Base-by-base conservation (phyloP, 2,888 invertebrate species). In the Quadriops clusia region DNA sequence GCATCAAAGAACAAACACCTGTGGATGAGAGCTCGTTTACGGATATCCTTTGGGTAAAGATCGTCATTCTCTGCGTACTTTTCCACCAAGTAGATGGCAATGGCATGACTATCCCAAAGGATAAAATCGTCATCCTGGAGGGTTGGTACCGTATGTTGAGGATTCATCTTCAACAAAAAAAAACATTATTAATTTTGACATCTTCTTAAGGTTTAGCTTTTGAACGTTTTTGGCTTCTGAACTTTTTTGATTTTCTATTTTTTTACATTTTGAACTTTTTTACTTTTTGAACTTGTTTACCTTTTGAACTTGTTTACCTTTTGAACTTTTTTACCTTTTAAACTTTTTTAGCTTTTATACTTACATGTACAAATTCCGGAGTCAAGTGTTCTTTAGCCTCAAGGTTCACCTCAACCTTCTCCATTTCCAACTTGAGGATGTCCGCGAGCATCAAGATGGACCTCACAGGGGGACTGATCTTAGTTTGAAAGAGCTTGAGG, bases 101-200 rank as follows among this genome's bases (percentile, higher is more conserved):
- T 69, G 0, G 68, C 68, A 41, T 70, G 68, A 38, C 70, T 71
- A 34, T 50, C 61, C 58, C 42, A 66, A 5, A 54, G 32, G 63
- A 61, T 37, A 50, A 65, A 69, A 35, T 68, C 69, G 16, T 64
- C 64, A 36, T 67, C 69, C 40, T 69, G 64, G 25, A 75, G 53
- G 12, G 69, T 67, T 4, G 75, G 74, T 25, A 73, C 55, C 17
- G 67, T 68, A 45, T 68, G 70, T 43, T 65, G 64, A 2, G 71
- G 70, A 50, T 72, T 72, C 1, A 68, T 43, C 53, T 53, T 30
- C 13, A 48, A 39, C 16, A 30, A 7, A 10, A 34, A 33, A 17
- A n/a, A n/a, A n/a, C 8, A 20, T 18, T 20, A 24, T 21, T 28
- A 17, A 18, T n/a, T 18, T n/a, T n/a, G 18, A n/a, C 18, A 18